phyloP scores from a whole-genome alignment of 2,797 vertebrate genomes.

The Monodelphis domestica region DNA sequence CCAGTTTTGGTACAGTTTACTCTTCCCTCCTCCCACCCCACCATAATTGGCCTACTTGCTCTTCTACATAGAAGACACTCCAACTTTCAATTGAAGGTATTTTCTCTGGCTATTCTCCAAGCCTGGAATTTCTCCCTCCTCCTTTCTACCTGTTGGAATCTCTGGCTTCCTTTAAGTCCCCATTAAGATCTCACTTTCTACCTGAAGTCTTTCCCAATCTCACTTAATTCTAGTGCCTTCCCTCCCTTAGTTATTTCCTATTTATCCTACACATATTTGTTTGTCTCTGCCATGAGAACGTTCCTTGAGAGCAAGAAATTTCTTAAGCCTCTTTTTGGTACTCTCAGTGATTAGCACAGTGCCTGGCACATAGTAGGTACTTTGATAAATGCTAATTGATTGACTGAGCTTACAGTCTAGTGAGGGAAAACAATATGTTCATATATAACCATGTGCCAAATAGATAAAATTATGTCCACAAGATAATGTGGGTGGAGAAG shows the following conservation, averaged over 20 bases:
- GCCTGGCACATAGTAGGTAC: background rate
- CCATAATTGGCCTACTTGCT: too few species aligned
- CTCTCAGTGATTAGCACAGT: background rate
- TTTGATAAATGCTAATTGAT: background rate
- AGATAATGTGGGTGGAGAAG: background rate
- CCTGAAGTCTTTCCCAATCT: background rate
- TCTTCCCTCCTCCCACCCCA: too few species aligned
- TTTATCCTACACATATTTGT: background rate
- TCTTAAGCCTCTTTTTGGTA: background rate
- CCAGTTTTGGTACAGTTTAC: background rate
- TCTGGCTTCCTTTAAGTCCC: background rate
- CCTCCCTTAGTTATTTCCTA: background rate
- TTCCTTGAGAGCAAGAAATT: background rate
- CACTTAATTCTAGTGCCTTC: background rate
- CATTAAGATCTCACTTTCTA: background rate
- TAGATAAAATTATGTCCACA: background rate
- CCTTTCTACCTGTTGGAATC: background rate
- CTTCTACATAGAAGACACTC: background rate
- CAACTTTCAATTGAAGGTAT: background rate
- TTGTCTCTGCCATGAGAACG: background rate
- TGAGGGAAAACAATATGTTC: background rate
- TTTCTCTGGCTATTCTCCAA: background rate
- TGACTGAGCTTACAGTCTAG: background rate
- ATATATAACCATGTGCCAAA: background rate
- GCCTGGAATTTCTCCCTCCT: background rate